These are phyloP conservation scores for Salmo trutta DNA, from an alignment of 2,797 vertebrate genomes.

Conservation along the genomic window DNA sequence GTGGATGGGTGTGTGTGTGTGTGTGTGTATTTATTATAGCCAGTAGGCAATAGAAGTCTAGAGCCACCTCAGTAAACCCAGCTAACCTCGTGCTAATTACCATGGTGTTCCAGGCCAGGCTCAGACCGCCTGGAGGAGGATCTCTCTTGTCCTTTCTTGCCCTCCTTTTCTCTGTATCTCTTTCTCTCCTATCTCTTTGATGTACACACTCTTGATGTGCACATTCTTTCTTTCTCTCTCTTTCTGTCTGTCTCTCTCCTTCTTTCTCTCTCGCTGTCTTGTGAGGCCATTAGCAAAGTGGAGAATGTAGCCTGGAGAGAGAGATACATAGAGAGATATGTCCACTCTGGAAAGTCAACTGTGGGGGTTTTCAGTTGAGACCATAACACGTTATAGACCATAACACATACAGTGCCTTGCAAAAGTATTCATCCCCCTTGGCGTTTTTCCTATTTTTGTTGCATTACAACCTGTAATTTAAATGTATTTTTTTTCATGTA, in stretches of 20 bases:
- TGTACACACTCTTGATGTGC: background rate
- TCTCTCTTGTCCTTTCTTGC: background rate
- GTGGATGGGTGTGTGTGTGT: background rate
- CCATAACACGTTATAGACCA: background rate
- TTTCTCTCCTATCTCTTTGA: background rate
- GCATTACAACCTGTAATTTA: too few relatives aligned
- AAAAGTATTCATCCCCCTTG: too few relatives aligned
- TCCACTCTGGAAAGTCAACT: too few relatives aligned
- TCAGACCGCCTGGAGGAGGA: too few relatives aligned
- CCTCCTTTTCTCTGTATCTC: background rate
- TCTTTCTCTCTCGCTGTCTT: background rate
- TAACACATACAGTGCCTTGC: too few relatives aligned
- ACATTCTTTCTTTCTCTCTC: constrained; percentile 27
- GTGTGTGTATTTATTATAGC: constrained; percentile 5
- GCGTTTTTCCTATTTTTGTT: too few relatives aligned
- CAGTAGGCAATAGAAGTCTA: background rate
- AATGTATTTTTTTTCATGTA: too few relatives aligned
- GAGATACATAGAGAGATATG: background rate
- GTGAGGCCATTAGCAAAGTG: too few relatives aligned
- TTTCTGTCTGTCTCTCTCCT: background rate
- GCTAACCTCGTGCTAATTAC: too few relatives aligned
- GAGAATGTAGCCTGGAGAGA: background rate
- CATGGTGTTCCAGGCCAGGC: too few relatives aligned
- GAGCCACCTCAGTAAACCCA: background rate
- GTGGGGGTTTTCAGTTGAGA: too few relatives aligned